Evolutionary conservation across 2,113 vertebrate genomes (phyloP).

Genomic region (Toxostoma redivivum): DNA sequence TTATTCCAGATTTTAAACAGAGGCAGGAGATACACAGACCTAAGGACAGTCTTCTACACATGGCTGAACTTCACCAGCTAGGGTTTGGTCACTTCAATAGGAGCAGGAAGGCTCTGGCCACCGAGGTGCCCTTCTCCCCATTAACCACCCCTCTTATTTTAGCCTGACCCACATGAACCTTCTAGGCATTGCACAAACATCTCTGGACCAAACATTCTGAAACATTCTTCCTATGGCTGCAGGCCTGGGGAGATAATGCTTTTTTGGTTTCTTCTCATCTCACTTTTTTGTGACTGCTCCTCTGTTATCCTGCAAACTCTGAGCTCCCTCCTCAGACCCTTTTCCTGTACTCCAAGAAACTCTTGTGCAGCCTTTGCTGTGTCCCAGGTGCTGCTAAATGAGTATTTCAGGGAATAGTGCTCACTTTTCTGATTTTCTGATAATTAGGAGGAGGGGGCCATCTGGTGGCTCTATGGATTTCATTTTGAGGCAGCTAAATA

Average conservation of each 20-base stretch:
- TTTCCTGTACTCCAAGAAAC: background rate
- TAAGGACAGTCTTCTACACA: background rate
- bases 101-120: background rate
- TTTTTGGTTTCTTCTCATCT: background rate
- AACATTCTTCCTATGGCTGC: background rate
- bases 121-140: background rate
- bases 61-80: background rate
- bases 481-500: background rate
- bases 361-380: background rate
- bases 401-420: accelerated
- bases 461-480: conserved; percentile 1
- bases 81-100: background rate
- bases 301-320: background rate
- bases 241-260: background rate
- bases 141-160: background rate
- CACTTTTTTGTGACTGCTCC: background rate
- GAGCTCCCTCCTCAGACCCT: background rate
- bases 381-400: background rate
- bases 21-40: background rate
- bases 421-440: background rate
- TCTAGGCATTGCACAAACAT: background rate
- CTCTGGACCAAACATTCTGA: background rate
- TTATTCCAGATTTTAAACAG: background rate
- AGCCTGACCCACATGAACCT: background rate
- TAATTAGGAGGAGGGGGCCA: conserved; percentile 17